Evolutionary conservation across 1,140 invertebrate species (phyloP).

Genomic region (Eulimnadia texana): DNA sequence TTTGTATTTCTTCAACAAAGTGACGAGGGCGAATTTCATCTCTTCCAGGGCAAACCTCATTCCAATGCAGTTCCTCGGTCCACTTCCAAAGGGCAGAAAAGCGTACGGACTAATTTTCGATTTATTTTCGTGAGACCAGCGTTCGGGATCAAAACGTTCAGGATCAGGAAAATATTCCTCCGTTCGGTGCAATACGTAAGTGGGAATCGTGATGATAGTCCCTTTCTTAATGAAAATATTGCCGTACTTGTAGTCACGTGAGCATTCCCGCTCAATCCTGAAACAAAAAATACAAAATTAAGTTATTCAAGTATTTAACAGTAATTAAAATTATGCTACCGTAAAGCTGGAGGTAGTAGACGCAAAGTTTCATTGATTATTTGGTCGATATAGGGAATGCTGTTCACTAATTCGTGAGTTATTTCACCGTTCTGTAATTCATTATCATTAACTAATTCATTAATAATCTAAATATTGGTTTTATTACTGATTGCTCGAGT

Average conservation of each 20-base stretch:
- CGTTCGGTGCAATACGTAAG: constrained; percentile 41
- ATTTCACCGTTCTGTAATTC: constrained; percentile 43
- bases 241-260: constrained; percentile 21
- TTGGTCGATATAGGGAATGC: constrained; percentile 35
- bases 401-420: constrained; percentile 41
- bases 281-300: constrained; percentile 18
- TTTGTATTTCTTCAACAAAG: neutral
- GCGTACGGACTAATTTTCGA: constrained; percentile 29
- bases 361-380: constrained; percentile 37
- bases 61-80: constrained; percentile 40
- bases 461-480: constrained; percentile 19
- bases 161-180: constrained; percentile 43
- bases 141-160: constrained; percentile 42
- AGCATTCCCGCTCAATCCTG: constrained; percentile 16
- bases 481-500: constrained; percentile 14
- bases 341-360: constrained; percentile 34
- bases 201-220: constrained; percentile 34
- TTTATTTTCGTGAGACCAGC: constrained; percentile 25
- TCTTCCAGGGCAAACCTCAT: constrained; percentile 31
- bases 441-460: constrained; percentile 22
- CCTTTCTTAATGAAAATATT: constrained; percentile 30
- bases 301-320: neutral
- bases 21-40: constrained; percentile 20
- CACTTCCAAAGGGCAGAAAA: constrained; percentile 42
- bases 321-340: neutral